phyloP scores from a whole-genome alignment of 2,113 vertebrate genomes.

The Cyprinodon tularosa region DNA sequence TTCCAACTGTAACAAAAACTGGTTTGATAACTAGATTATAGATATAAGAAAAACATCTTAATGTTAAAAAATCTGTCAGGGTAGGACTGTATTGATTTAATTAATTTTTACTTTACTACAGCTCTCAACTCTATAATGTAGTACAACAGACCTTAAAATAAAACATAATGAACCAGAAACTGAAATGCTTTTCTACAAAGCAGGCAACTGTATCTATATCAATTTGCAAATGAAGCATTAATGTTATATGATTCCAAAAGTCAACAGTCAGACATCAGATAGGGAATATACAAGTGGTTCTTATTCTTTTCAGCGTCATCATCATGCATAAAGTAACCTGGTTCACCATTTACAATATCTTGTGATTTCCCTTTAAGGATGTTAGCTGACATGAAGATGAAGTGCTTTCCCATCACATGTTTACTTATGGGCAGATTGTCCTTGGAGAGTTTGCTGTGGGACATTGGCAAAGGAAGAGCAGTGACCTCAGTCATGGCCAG shows the following conservation, averaged over 20 bases:
- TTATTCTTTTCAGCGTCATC: constrained; percentile 7
- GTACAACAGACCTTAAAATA: too few species aligned
- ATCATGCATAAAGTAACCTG: constrained; percentile 24
- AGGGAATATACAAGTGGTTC: not conserved
- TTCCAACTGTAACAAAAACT: not conserved
- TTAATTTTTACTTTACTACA: too few species aligned
- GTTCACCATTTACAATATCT: constrained; percentile 33
- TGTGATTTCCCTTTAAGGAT: constrained; percentile 29
- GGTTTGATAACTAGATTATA: not conserved
- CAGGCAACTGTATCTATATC: not conserved
- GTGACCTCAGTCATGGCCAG: constrained; percentile 57
- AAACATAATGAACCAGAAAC: too few species aligned
- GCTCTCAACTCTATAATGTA: too few species aligned
- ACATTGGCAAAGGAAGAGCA: constrained; percentile 62
- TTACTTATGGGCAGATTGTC: constrained; percentile 63
- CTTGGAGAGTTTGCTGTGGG: constrained; percentile 58
- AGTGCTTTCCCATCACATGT: constrained; percentile 62
- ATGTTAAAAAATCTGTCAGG: not conserved
- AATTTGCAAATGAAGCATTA: not conserved
- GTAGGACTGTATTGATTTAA: too few species aligned
- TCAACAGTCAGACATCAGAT: not conserved
- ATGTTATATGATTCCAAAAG: not conserved
- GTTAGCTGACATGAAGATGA: constrained; percentile 66
- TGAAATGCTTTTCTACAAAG: not conserved
- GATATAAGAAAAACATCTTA: not conserved